Evolutionary conservation across 2,888 invertebrate species (phyloP).

Genomic region (Drosophila yooni): DNA sequence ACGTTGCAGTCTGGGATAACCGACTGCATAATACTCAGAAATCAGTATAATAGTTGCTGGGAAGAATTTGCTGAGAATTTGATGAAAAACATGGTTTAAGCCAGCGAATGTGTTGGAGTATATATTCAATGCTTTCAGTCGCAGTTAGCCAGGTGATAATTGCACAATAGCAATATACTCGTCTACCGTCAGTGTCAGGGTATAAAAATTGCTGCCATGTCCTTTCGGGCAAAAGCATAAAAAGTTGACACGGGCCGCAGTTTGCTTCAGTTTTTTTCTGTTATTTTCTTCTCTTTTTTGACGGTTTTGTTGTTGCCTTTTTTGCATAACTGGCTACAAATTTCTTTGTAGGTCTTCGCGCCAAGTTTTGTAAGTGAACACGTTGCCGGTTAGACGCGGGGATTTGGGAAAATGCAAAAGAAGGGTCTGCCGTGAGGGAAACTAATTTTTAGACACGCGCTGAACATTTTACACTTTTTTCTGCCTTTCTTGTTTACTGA

Average conservation of each 20-base stretch:
- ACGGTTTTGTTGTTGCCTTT: conserved; percentile 49
- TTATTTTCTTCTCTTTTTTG: conserved; percentile 13
- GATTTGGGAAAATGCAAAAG: background rate
- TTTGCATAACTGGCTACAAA: conserved; percentile 79
- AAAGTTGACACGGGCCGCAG: conserved; percentile 71
- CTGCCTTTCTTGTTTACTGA: conserved; percentile 42
- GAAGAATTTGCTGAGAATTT: background rate
- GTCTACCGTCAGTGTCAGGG: background rate
- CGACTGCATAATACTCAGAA: background rate
- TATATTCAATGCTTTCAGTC: background rate
- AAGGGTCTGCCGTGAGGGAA: conserved; percentile 63
- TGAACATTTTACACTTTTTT: conserved; percentile 47
- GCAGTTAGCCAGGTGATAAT: background rate
- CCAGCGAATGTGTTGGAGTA: background rate
- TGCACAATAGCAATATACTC: background rate
- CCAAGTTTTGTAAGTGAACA: conserved; percentile 50
- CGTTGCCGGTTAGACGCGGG: conserved; percentile 17
- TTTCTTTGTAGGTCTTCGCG: conserved; percentile 45
- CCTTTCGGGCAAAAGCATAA: conserved; percentile 73
- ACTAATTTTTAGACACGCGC: conserved; percentile 78
- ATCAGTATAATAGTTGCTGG: background rate
- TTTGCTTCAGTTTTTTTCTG: conserved; percentile 25
- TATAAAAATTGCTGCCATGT: conserved; percentile 58
- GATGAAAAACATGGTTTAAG: background rate
- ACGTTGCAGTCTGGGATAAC: background rate